Conservation (phyloP, 2,113 vertebrate genomes). For the Ptilorrhoa leucosticta region DNA sequence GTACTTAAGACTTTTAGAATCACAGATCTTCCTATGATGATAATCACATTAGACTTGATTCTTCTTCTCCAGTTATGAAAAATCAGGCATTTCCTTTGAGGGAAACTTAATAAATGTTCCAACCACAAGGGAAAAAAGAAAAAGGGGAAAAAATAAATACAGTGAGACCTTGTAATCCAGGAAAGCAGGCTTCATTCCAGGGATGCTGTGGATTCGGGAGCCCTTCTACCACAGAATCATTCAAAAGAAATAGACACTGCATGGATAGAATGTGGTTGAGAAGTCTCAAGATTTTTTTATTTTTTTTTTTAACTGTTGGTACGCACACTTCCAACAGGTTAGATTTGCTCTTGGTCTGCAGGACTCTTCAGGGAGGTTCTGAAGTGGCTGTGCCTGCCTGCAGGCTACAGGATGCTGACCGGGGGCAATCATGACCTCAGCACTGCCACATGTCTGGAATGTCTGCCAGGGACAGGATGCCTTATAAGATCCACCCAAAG, state of each 20-base stretch:
- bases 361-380: neutral
- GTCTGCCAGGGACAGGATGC: neutral
- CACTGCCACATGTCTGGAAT: neutral
- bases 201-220: neutral
- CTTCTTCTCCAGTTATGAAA: neutral
- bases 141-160: neutral
- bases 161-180: neutral
- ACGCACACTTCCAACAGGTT: neutral
- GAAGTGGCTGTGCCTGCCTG: neutral
- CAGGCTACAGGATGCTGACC: neutral
- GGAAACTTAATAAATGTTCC: neutral
- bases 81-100: neutral
- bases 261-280: rapidly evolving
- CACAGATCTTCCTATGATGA: neutral
- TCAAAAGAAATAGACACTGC: neutral
- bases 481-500: neutral
- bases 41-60: neutral
- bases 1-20: neutral
- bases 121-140: neutral
- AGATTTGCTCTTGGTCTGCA: neutral
- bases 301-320: neutral
- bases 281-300: too few species aligned
- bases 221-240: neutral
- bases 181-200: neutral
- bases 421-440: neutral